Percentiles rank a stretch among this genome's conserved stretches.
These are phyloP conservation scores for Calameuta idolon DNA, from an alignment of 2,888 invertebrate species.

Conservation along the genomic window DNA sequence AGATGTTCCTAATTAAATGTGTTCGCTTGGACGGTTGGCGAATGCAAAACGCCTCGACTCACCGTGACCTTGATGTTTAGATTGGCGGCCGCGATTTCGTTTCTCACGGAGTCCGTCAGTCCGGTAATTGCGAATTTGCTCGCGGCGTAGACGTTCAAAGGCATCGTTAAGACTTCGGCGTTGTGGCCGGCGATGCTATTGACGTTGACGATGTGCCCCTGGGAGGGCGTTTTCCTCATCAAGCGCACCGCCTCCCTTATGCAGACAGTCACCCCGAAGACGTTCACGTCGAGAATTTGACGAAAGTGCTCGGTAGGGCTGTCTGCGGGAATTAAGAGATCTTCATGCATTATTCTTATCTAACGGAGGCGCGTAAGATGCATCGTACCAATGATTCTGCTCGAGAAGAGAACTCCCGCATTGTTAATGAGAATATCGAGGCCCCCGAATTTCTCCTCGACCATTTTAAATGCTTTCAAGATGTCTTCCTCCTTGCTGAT, in stretches of 20 bases:
- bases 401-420: slow-evolving; percentile 59
- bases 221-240: slow-evolving; percentile 68
- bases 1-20: neutral
- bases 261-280: slow-evolving; percentile 71
- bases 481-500: slow-evolving; percentile 40
- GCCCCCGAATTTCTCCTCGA: slow-evolving; percentile 55
- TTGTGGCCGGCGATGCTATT: slow-evolving; percentile 64
- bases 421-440: slow-evolving; percentile 69
- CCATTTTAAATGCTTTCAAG: slow-evolving; percentile 37
- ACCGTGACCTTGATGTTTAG: slow-evolving; percentile 66
- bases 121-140: slow-evolving; percentile 70
- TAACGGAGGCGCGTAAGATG: neutral
- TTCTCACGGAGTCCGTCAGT: slow-evolving; percentile 67
- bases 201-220: slow-evolving; percentile 74
- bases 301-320: slow-evolving; percentile 59
- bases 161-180: slow-evolving; percentile 41
- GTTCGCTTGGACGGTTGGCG: too few relatives aligned
- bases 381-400: slow-evolving; percentile 31
- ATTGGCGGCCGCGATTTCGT: slow-evolving; percentile 64
- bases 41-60: slow-evolving; percentile 24
- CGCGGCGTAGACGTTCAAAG: slow-evolving; percentile 66
- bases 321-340: slow-evolving; percentile 27
- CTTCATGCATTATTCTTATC: too few relatives aligned
- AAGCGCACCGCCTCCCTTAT: slow-evolving; percentile 70
- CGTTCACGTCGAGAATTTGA: slow-evolving; percentile 69